Percentiles rank a stretch among this genome's conserved stretches.
Evolutionary conservation across 2,888 invertebrate species (phyloP).

Genomic region (Drosophila atroscutellata): DNA sequence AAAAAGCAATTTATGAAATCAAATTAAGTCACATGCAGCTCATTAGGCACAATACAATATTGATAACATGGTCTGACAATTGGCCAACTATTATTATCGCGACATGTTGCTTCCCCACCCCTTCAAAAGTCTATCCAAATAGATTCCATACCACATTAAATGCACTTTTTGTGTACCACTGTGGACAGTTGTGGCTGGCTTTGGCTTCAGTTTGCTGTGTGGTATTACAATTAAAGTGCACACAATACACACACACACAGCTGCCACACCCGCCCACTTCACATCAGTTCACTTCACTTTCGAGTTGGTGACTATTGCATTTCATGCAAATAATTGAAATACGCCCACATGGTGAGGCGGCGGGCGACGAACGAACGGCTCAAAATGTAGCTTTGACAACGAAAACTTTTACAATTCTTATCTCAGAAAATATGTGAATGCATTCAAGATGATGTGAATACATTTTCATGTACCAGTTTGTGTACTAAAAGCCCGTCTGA

Average conservation of each 20-base stretch:
- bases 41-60: conserved; percentile 35
- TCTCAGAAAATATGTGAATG: conserved; percentile 33
- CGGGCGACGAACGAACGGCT: conserved; percentile 12
- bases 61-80: conserved; percentile 34
- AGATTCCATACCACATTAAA: conserved; percentile 9
- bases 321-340: conserved; percentile 75
- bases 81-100: conserved; percentile 38
- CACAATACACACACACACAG: conserved; percentile 48
- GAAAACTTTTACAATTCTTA: conserved; percentile 59
- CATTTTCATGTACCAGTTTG: conserved; percentile 6
- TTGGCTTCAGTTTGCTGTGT: conserved; percentile 38
- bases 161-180: conserved; percentile 15
- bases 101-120: background rate
- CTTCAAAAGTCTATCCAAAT: conserved; percentile 15
- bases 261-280: conserved; percentile 10
- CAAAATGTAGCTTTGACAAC: conserved; percentile 57
- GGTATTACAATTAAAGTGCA: conserved; percentile 73
- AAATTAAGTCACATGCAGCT: conserved; percentile 53
- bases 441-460: conserved; percentile 10
- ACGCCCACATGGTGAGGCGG: conserved; percentile 56
- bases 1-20: conserved; percentile 21
- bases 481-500: background rate
- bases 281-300: conserved; percentile 6
- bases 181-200: conserved; percentile 18
- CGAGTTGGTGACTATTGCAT: conserved; percentile 45